Percentiles rank a stretch among this genome's conserved stretches.
These are phyloP conservation scores for Dissostichus mawsoni DNA, from an alignment of 2,113 vertebrate genomes.

Conservation along the genomic window DNA sequence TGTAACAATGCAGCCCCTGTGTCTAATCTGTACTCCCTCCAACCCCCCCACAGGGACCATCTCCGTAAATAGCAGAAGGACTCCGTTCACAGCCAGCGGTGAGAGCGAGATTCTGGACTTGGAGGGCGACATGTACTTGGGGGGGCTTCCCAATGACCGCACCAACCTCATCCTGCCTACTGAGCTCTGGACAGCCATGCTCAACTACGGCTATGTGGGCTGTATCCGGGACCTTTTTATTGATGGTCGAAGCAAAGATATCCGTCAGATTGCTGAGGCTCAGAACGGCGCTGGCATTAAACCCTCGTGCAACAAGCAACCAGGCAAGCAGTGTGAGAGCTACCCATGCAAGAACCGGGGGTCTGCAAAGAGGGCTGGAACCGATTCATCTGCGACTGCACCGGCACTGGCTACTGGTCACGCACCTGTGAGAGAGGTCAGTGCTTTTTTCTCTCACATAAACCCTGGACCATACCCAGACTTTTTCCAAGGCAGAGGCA, in stretches of 20 bases:
- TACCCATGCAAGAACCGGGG: constrained; percentile 95
- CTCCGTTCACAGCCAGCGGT: constrained; percentile 95
- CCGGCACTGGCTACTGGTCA: constrained; percentile 95
- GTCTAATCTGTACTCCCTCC: neutral
- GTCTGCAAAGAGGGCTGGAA: constrained; percentile 98
- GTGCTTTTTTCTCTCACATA: neutral
- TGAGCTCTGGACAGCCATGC: constrained; percentile 98
- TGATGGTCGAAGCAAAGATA: constrained; percentile 96
- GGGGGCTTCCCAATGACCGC: constrained; percentile 92
- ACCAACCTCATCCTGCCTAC: constrained; percentile 95
- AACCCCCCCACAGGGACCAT: constrained; percentile 89
- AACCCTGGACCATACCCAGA: neutral
- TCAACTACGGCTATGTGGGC: constrained; percentile 98
- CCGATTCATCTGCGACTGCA: constrained; percentile 98
- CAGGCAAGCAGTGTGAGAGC: constrained; percentile 95
- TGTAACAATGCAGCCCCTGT: neutral
- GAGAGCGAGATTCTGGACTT: constrained; percentile 98
- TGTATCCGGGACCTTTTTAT: constrained; percentile 98
- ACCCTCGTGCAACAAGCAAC: constrained; percentile 92
- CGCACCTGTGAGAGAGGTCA: constrained; percentile 96
- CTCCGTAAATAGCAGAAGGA: constrained; percentile 97
- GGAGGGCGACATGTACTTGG: constrained; percentile 98
- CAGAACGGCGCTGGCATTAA: constrained; percentile 97
- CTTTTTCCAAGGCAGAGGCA: neutral
- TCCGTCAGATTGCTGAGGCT: constrained; percentile 94